Evolutionary conservation across 1,140 invertebrate genomes (phyloP), one percentile per base, ranked within the genome.

Genomic region (Habropoda laboriosa): DNA sequence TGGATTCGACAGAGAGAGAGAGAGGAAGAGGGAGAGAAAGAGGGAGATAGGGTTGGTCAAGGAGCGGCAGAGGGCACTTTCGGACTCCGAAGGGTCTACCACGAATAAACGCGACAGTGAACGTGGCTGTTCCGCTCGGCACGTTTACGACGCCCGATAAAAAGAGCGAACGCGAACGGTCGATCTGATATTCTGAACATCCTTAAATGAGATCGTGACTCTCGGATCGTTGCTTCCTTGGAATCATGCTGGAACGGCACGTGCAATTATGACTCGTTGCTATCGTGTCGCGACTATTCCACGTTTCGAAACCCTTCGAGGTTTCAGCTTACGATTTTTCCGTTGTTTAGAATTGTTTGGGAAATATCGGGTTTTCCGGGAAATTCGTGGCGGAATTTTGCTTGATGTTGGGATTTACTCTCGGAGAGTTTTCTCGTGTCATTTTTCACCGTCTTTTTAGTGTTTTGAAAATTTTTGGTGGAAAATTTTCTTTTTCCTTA

Each of bases 81-180:
- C 55, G 35, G 57, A 24, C 76, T 63, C 68, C 12, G n/a, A 60
- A 72, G 68, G 47, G 45, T 79, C 68, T 55, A 63, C 67, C 76
- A 57, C 76, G 76, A 76, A 76, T 76, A 76, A 67, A 76, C 76
- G 67, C 49, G 51, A 77, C 30, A 38, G 75, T 1, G 64, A 77
- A 53, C 58, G 57, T 75, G 51, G 64, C 57, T 55, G 42, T 79
- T 72, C 42, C 76, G 58, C 58, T 53, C 35, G 66, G 55, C 76
- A 63, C 76, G 67, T 79, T 72, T 79, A 72, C 57, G 38, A 51
- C n/a, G 38, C 27, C 45, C 67, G 67, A 78, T 78, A 78, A 71
- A 78, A 61, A 67, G 38, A 66, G 57, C 30, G 55, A 51, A 73
- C 57, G 49, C 49, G 38, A 68, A 57, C 51, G 63, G 21, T 45